Base-by-base conservation (phyloP, 2,888 invertebrate species). In the Diarsia mendica region DNA sequence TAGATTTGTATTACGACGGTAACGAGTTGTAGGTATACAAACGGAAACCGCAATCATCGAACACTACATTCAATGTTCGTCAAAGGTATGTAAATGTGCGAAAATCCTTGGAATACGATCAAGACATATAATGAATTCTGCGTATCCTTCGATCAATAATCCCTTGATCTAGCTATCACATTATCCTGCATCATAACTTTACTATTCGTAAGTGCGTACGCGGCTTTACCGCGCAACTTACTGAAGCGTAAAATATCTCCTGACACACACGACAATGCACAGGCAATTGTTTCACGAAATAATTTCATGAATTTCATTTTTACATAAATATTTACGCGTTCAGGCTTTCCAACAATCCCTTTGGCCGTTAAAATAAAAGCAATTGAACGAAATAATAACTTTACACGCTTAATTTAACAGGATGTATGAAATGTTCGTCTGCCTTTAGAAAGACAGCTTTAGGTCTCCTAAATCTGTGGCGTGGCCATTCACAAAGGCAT, bases 401-500 rank as follows among this genome's bases (percentile, higher is more conserved):
- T 67, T 46, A 46, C 33, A 53, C 46, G 55, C 48, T 53, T 72
- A 28, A 60, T 80, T 71, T 60, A 69, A 15, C 49, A 20, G n/a
- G 6, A 9, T 33, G 10, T 51, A 66, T 58, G 69, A 69, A 80
- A 77, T 48, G 6, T 64, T 64, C 48, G 33, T 46, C 33, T 49
- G 28, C 39, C 13, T 39, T 6, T 23, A 3, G 9, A 49, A 72
- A 67, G 78, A 61, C 75, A 23, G 77, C 63, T 70, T 75, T 72
- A 66, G 53, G 44, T 67, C 44, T 18, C 46, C 82, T 84, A 66
- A 85, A 76, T 77, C 76, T 79, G 75, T 81, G 75, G 78, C 65
- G 65, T 79, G 60, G 61, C 70, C 55, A 76, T 66, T 77, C 76
- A 77, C 84, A 86, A 89, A 89, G 85, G 69, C 78, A 84, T 86